These are phyloP conservation scores for Drosophila miranda DNA, from an alignment of 1,140 invertebrate species.

Conservation along the genomic window DNA sequence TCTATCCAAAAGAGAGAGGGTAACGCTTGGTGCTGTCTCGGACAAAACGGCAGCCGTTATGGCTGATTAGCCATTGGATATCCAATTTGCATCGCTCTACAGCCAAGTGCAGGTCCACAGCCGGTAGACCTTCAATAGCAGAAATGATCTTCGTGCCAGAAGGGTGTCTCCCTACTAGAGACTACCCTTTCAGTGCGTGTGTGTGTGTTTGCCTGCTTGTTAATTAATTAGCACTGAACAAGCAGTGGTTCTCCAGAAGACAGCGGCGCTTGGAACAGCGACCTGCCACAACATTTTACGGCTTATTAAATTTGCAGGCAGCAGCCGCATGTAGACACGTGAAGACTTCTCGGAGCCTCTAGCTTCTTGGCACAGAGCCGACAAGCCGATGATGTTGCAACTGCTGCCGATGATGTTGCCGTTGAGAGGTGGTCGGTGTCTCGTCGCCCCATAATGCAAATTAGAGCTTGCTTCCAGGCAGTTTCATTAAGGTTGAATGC, in stretches of 20 bases:
- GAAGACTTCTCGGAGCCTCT: not conserved
- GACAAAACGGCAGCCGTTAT: no score
- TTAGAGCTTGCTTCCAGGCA: slow-evolving; percentile 5
- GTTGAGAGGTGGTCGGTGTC: no score
- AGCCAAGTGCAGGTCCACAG: no score
- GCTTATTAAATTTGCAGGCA: slow-evolving; percentile 48
- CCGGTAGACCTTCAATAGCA: no score
- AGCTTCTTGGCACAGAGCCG: not conserved
- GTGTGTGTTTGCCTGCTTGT: not conserved
- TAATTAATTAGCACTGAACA: slow-evolving; percentile 35
- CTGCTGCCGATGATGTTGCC: not conserved
- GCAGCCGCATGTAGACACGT: slow-evolving; percentile 25
- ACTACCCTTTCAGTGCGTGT: no score
- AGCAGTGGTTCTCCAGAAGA: slow-evolving; percentile 3
- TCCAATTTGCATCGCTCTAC: no score
- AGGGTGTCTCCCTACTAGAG: no score
- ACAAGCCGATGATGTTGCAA: slow-evolving; percentile 5
- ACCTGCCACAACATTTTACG: slow-evolving; percentile 36
- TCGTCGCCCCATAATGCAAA: not conserved
- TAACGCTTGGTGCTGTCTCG: no score
- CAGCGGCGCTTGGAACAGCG: not conserved
- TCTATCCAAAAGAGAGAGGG: no score
- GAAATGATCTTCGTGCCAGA: no score
- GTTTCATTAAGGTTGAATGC: slow-evolving; percentile 19
- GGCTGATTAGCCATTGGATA: no score